Evolutionary conservation across 2,797 vertebrate species (phyloP).

Genomic region (Artibeus jamaicensis): DNA sequence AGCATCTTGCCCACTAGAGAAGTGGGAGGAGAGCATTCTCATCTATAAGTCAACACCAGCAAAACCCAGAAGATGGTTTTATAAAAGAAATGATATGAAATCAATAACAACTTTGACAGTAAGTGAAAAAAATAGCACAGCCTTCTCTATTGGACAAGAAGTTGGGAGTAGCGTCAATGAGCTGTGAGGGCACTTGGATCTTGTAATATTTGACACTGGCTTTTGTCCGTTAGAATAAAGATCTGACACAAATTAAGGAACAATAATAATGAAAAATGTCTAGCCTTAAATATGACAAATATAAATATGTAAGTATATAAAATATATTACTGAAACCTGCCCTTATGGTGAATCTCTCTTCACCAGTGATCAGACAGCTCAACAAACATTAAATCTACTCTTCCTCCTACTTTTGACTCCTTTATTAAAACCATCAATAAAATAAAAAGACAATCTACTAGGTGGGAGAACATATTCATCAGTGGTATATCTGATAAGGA

Average conservation of each 20-base stretch:
- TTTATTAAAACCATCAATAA: neutral
- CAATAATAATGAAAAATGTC: slow-evolving; percentile 52
- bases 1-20: neutral
- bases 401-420: neutral
- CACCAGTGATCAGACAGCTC: slow-evolving; percentile 28
- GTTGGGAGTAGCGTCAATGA: neutral
- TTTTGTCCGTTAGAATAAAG: slow-evolving; percentile 36
- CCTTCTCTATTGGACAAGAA: slow-evolving; percentile 40
- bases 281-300: slow-evolving; percentile 29
- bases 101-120: slow-evolving; percentile 34
- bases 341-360: slow-evolving; percentile 7
- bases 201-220: neutral
- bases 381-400: neutral
- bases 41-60: neutral
- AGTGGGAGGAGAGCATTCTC: neutral
- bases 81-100: slow-evolving; percentile 46
- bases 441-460: no score
- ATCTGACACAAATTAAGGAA: slow-evolving; percentile 36
- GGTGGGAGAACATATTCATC: no score
- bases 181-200: neutral
- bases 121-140: neutral
- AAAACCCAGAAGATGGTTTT: slow-evolving; percentile 14
- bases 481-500: no score
- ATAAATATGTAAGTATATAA: neutral
- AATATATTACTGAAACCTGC: slow-evolving; percentile 42